Conservation (phyloP, 2,797 vertebrate species). For the Gymnoscopelus microlampas region DNA sequence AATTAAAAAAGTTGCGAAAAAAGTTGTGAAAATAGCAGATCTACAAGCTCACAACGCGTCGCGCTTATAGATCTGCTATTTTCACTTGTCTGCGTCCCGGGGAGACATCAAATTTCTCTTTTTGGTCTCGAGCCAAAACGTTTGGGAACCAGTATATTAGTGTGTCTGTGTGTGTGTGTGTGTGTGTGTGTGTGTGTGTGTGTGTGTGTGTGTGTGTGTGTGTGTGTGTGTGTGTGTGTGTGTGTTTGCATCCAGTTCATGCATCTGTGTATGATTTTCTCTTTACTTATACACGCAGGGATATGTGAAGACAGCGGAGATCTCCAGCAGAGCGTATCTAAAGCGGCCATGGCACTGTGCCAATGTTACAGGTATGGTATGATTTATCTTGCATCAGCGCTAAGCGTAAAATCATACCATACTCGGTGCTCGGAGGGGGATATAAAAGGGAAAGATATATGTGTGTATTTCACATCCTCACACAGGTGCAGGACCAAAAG, state of each 20-base stretch:
- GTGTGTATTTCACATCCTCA: not conserved
- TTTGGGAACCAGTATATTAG: too few relatives aligned
- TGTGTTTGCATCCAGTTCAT: not conserved
- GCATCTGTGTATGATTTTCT: not conserved
- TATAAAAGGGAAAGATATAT: not conserved
- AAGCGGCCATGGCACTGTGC: conserved; percentile 68
- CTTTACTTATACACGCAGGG: conserved; percentile 58
- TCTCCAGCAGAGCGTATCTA: conserved; percentile 60
- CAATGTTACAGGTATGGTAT: conserved; percentile 65
- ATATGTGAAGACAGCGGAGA: conserved; percentile 65
- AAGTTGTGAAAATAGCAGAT: too few relatives aligned
- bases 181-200: conserved; percentile 25
- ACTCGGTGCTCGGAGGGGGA: not conserved
- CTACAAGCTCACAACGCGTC: too few relatives aligned
- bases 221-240: not conserved
- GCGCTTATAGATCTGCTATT: too few relatives aligned
- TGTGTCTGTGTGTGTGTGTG: not conserved
- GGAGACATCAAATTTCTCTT: too few relatives aligned
- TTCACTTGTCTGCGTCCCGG: too few relatives aligned
- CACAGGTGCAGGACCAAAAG: not conserved
- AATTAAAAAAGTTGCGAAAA: too few relatives aligned
- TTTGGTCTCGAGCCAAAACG: too few relatives aligned
- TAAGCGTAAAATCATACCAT: not conserved
- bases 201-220: not conserved
- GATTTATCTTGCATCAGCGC: not conserved